Conservation (phyloP, 2,797 vertebrate genomes). For the Coreius guichenoti region DNA sequence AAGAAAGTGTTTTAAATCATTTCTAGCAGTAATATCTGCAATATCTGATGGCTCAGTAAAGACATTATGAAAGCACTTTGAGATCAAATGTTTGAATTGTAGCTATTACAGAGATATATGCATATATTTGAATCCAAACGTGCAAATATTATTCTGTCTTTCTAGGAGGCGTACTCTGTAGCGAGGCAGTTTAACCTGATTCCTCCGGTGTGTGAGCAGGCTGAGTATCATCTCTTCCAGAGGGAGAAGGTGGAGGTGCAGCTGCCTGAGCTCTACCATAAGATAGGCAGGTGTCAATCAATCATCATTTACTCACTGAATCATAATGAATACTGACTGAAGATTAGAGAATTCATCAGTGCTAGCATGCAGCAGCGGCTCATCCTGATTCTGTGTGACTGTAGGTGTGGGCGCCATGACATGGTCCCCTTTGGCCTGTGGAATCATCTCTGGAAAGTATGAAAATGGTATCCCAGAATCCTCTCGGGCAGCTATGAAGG, state of each 20-base stretch:
- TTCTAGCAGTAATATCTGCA: neutral
- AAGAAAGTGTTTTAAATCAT: neutral
- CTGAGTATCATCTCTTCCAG: conserved; percentile 98
- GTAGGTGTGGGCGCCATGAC: conserved; percentile 98
- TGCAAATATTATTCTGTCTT: conserved; percentile 21
- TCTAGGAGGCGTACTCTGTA: conserved; percentile 96
- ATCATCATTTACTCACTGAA: neutral
- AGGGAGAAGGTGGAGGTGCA: conserved; percentile 99
- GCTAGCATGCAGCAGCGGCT: neutral
- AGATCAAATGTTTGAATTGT: neutral
- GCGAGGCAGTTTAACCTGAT: conserved; percentile 98
- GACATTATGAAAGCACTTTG: neutral
- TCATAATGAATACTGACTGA: neutral
- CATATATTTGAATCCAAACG: neutral
- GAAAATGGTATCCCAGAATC: conserved; percentile 95
- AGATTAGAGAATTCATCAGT: neutral
- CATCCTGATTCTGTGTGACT: conserved; percentile 67
- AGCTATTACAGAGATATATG: neutral
- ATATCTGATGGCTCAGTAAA: neutral
- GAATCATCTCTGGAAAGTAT: conserved; percentile 98
- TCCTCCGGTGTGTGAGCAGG: conserved; percentile 96
- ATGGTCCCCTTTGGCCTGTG: conserved; percentile 97
- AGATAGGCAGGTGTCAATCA: conserved; percentile 86
- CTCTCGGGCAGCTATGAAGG: conserved; percentile 96
- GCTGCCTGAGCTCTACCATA: conserved; percentile 96